phyloP scores from a whole-genome alignment of 2,113 vertebrate genomes.

The Echinops telfairi region DNA sequence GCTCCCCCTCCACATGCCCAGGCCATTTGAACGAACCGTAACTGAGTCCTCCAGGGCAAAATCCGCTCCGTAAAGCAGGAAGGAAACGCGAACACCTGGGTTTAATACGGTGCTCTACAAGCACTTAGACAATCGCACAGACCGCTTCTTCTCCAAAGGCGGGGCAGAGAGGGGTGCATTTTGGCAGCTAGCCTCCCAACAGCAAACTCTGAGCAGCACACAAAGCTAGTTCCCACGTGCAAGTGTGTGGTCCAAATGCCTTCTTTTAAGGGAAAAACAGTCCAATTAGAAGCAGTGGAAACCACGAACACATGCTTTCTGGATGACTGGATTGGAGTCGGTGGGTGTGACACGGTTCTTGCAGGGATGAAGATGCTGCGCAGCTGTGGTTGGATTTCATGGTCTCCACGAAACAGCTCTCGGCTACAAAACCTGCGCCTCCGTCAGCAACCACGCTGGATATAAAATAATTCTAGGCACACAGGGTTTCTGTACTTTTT shows the following conservation, averaged over 20 bases:
- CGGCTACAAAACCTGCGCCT: neutral
- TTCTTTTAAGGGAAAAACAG: constrained; percentile 57
- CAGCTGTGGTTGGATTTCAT: constrained; percentile 54
- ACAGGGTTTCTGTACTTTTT: neutral
- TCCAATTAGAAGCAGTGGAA: constrained; percentile 38
- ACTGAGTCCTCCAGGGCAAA: constrained; percentile 10
- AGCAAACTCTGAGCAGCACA: neutral
- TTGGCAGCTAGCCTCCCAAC: constrained; percentile 51
- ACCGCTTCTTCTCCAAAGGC: neutral
- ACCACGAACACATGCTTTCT: constrained; percentile 51
- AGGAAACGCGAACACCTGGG: neutral
- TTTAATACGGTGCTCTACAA: neutral
- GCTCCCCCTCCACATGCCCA: neutral
- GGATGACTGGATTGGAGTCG: constrained; percentile 52
- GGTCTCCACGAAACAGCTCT: constrained; percentile 52
- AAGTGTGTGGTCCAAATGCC: constrained; percentile 70
- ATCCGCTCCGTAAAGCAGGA: neutral
- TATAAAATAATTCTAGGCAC: constrained; percentile 6
- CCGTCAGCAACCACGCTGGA: constrained; percentile 58
- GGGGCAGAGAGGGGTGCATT: neutral
- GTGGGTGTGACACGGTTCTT: constrained; percentile 16
- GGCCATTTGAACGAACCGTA: too few species aligned
- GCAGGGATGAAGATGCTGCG: constrained; percentile 52
- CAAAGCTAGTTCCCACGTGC: constrained; percentile 42
- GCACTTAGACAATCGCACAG: neutral